Evolutionary conservation across 1,140 invertebrate genomes (phyloP).

Genomic region (Acromyrmex echinatior): DNA sequence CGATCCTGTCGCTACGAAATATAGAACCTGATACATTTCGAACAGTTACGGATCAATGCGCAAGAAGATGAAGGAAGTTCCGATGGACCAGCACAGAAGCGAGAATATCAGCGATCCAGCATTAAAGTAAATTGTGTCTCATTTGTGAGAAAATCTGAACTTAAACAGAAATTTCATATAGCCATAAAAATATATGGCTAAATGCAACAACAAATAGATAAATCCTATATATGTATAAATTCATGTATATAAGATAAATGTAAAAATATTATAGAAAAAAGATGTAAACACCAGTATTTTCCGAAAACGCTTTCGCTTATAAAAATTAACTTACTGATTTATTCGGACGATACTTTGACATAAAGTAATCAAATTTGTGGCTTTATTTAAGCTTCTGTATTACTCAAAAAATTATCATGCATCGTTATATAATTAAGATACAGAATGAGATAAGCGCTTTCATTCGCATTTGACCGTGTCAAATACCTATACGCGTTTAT

Average conservation of each 20-base stretch:
- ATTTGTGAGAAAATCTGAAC: background rate
- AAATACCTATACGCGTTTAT: background rate
- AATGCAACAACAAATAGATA: constrained; percentile 23
- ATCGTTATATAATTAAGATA: constrained; percentile 23
- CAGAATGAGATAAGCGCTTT: background rate
- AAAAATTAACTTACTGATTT: background rate
- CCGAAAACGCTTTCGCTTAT: background rate
- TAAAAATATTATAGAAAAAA: background rate
- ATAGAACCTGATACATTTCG: constrained; percentile 24
- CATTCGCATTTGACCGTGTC: background rate
- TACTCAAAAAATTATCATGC: background rate
- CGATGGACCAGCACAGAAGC: background rate
- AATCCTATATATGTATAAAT: background rate
- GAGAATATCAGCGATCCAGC: background rate
- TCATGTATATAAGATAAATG: background rate
- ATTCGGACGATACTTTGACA: background rate
- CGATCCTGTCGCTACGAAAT: constrained; percentile 20
- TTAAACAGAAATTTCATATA: background rate
- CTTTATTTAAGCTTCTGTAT: constrained; percentile 1
- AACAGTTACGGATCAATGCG: constrained; percentile 42
- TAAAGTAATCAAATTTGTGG: background rate
- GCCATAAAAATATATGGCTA: too few relatives aligned
- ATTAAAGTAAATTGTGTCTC: constrained; percentile 30
- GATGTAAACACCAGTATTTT: background rate
- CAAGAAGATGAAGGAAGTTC: constrained; percentile 17